Base-by-base conservation (phyloP, 2,113 vertebrate genomes). In the Eclectus roratus region DNA sequence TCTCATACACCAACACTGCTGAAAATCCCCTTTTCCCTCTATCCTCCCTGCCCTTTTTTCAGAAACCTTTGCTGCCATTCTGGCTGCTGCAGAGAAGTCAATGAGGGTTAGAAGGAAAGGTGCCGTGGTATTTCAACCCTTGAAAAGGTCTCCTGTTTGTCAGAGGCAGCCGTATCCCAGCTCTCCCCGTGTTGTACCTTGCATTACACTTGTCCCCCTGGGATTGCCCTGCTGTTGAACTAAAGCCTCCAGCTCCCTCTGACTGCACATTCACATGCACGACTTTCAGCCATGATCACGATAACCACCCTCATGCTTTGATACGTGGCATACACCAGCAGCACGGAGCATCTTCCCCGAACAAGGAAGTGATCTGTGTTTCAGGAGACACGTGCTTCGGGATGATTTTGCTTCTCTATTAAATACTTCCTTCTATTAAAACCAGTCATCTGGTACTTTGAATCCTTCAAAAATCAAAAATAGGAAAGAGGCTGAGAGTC, bases 261-360 rank as follows among this genome's bases (percentile, higher is more conserved):
- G n/a, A 53, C 53, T 49, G 49, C 41, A n/a, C 8, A 17, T 39
- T 44, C 3, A 0, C 4, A 2, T 6, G 17, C 10, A 35, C 0
- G 0, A 1, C 12, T 73, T 72, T 19, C 55, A 86, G n/a, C 25
- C 27, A 0, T 2, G 55, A 86, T 43, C 64, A 80, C 68, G 49
- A 71, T 8, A 88, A 53, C 39, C 4, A 0, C 21, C 44, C 33
- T 52, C 9, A 0, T 16, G 41, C 49, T 80, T 61, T 39, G 46
- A 16, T 39, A 10, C 3, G 0, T 9, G 16, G 37, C 3, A 1
- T 10, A 5, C 35, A 64, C 20, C 69, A 83, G 63, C 23, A 58
- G 41, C 11, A 16, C 33, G 2, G 15, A 18, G 16, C 37, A 4
- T 29, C 19, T 80, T 25, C 37, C 60, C 28, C 50, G 28, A 63